Percentiles rank a stretch among this genome's conserved stretches.
These are phyloP conservation scores for Oceanodroma tethys DNA, from an alignment of 2,113 vertebrate species.

Conservation along the genomic window DNA sequence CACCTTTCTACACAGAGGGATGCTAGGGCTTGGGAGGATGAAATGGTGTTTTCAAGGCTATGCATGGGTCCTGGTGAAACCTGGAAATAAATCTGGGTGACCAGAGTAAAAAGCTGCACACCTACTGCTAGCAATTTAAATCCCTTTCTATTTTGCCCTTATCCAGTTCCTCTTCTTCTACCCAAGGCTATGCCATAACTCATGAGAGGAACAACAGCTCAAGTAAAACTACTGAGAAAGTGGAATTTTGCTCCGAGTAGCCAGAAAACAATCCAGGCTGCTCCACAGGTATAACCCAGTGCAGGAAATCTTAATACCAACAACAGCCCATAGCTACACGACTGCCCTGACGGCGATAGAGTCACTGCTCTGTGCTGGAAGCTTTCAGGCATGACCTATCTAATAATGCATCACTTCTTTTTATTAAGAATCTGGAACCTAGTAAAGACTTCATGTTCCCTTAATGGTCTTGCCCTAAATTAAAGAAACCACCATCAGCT, in stretches of 20 bases:
- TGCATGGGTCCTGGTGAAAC: not conserved
- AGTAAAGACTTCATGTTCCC: not conserved
- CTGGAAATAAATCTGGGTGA: not conserved
- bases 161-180: not conserved
- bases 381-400: not conserved
- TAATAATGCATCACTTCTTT: not conserved
- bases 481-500: slow-evolving; percentile 35
- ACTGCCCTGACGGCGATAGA: not conserved
- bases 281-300: not conserved
- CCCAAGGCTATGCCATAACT: not conserved
- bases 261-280: not conserved
- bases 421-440: not conserved
- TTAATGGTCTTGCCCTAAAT: not conserved
- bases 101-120: not conserved
- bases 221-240: not conserved
- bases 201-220: not conserved
- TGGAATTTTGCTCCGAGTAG: not conserved
- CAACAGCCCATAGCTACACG: not conserved
- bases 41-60: not conserved
- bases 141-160: not conserved
- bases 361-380: not conserved
- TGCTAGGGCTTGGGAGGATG: not conserved
- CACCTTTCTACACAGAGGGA: not conserved
- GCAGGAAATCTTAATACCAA: not conserved
- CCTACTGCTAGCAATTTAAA: not conserved